Evolutionary conservation across 2,113 vertebrate species (phyloP).

Genomic region (Corythoichthys intestinalis): DNA sequence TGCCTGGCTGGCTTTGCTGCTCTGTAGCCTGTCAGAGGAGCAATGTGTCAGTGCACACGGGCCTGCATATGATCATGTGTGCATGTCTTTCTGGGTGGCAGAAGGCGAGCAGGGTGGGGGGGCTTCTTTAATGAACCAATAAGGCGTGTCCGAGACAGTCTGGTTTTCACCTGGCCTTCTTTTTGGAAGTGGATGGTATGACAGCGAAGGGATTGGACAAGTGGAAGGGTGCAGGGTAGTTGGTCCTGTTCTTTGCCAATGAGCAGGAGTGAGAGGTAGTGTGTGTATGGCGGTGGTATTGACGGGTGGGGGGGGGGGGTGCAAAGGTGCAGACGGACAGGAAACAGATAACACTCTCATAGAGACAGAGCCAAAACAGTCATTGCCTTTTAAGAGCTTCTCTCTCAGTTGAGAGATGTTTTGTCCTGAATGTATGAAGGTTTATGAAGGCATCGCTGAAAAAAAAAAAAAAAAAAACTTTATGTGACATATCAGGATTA

Average conservation of each 20-base stretch:
- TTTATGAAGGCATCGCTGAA: not conserved
- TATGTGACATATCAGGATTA: no score
- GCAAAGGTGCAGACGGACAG: conserved; percentile 64
- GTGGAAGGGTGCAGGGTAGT: conserved; percentile 16
- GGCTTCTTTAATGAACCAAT: conserved; percentile 28
- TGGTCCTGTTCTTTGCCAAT: conserved; percentile 24
- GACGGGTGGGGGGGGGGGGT: conserved; percentile 27
- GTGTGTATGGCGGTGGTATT: conserved; percentile 13
- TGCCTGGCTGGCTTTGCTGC: conserved; percentile 34
- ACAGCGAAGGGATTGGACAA: conserved; percentile 29
- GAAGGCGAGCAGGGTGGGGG: conserved; percentile 15
- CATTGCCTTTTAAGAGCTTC: conserved; percentile 13
- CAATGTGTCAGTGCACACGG: conserved; percentile 7
- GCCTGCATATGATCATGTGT: conserved; percentile 15
- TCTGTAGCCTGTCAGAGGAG: conserved; percentile 48
- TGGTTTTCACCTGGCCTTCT: conserved; percentile 43
- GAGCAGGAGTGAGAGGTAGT: conserved; percentile 18
- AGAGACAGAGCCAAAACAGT: conserved; percentile 11
- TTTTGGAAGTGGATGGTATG: conserved; percentile 15
- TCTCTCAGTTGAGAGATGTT: not conserved
- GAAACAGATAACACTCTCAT: conserved; percentile 57
- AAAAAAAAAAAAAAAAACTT: not conserved
- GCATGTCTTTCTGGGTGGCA: conserved; percentile 22
- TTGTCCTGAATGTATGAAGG: not conserved
- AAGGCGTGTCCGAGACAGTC: conserved; percentile 23